Conservation (phyloP, 1,140 invertebrate genomes). For the Dinothrombium tinctorium region DNA sequence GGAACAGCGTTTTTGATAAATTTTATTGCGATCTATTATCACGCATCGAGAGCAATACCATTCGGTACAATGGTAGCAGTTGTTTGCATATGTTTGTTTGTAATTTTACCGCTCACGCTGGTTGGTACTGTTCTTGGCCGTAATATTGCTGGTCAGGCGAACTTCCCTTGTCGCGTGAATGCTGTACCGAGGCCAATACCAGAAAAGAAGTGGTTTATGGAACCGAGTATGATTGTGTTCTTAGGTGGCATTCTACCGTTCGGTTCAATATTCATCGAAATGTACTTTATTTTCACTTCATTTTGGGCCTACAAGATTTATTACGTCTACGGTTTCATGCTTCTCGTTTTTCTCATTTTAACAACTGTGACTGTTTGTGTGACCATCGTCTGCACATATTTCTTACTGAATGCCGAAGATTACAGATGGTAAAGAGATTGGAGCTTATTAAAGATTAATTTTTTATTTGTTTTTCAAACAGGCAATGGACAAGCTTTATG, state of each 20-base stretch:
- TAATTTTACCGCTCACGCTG: conserved; percentile 84
- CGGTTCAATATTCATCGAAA: conserved; percentile 99
- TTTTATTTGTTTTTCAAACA: conserved; percentile 21
- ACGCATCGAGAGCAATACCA: conserved; percentile 90
- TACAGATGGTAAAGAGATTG: conserved; percentile 60
- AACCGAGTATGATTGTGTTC: conserved; percentile 78
- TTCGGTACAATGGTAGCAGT: conserved; percentile 78
- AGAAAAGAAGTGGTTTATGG: conserved; percentile 99
- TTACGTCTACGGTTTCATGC: conserved; percentile 99
- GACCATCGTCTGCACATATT: conserved; percentile 98
- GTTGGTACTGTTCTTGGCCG: conserved; percentile 80
- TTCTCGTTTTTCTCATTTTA: conserved; percentile 87
- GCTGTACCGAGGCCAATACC: conserved; percentile 96
- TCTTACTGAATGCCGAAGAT: conserved; percentile 95
- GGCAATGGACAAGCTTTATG: conserved; percentile 96
- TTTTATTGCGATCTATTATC: conserved; percentile 98
- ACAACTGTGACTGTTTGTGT: conserved; percentile 94
- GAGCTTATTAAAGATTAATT: conserved; percentile 10
- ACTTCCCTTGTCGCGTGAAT: conserved; percentile 93
- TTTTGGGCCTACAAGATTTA: conserved; percentile 99
- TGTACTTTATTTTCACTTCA: conserved; percentile 99
- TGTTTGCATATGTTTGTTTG: conserved; percentile 88
- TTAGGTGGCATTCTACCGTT: conserved; percentile 92
- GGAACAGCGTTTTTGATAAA: conserved; percentile 95
- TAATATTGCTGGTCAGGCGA: conserved; percentile 82